phyloP scores from a whole-genome alignment of 2,113 vertebrate species.

The Penelope pileata region DNA sequence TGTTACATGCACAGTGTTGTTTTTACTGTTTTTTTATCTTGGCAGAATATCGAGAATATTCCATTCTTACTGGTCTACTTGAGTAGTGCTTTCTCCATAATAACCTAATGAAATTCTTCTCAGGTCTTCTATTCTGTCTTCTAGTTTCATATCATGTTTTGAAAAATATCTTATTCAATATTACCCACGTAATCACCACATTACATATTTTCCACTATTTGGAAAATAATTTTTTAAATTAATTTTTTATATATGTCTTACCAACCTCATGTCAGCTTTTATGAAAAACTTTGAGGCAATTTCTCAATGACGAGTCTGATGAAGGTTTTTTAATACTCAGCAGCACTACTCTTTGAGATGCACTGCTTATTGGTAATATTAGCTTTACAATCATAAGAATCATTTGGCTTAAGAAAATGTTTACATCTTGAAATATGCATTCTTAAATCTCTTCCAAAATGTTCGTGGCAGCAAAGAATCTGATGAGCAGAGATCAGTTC shows the following conservation, averaged over 20 bases:
- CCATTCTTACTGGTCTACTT: background rate
- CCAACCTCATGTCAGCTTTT: background rate
- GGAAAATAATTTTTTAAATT: background rate
- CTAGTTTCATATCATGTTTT: background rate
- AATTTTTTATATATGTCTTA: background rate
- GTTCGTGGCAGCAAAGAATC: background rate
- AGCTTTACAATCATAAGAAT: background rate
- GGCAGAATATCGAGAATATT: background rate
- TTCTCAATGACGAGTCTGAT: background rate
- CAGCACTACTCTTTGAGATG: background rate
- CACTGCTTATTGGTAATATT: background rate
- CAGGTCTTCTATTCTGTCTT: background rate
- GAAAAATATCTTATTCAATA: background rate
- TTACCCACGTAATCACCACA: background rate
- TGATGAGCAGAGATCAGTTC: background rate
- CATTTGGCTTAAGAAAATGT: background rate
- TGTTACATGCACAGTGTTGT: background rate
- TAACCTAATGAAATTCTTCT: background rate
- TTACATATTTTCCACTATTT: background rate
- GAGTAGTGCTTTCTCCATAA: background rate
- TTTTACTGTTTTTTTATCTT: background rate
- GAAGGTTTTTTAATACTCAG: background rate
- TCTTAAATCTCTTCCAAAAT: background rate
- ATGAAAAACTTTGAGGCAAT: background rate
- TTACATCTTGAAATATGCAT: background rate